These are phyloP conservation scores for Apteryx owenii DNA, from an alignment of 2,113 vertebrate species.

Conservation along the genomic window DNA sequence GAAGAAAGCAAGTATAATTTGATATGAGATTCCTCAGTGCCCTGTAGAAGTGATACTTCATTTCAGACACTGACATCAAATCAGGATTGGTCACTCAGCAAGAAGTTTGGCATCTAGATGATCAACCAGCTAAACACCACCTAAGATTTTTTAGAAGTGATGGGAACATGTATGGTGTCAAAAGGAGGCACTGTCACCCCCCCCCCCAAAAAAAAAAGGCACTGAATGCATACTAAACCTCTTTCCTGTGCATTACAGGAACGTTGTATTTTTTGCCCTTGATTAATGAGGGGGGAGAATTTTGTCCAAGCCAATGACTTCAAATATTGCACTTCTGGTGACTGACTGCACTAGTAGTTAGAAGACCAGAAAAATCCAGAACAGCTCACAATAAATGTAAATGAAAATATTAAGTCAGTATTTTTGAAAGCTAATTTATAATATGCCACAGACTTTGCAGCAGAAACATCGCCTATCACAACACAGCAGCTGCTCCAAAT, in stretches of 20 bases:
- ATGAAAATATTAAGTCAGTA: neutral
- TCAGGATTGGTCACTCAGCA: neutral
- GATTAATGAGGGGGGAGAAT: neutral
- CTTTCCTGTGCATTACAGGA: neutral
- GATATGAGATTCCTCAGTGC: neutral
- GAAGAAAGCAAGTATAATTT: neutral
- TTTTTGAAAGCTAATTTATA: neutral
- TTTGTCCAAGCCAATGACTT: neutral
- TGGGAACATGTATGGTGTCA: neutral
- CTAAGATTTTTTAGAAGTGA: neutral
- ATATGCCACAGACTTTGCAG: neutral
- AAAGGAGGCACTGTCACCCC: neutral
- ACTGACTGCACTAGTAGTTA: neutral
- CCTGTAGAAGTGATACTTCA: accelerated
- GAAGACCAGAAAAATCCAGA: neutral
- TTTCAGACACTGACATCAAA: neutral
- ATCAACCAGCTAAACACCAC: neutral
- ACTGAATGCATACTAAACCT: neutral
- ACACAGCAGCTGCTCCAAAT: neutral
- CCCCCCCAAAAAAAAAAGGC: no score
- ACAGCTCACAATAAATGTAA: neutral
- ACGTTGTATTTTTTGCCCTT: neutral
- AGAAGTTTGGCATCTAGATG: neutral
- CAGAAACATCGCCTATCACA: neutral
- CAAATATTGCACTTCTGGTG: neutral